phyloP scores from a whole-genome alignment of 2,113 vertebrate genomes.

The Carassius gibelio region DNA sequence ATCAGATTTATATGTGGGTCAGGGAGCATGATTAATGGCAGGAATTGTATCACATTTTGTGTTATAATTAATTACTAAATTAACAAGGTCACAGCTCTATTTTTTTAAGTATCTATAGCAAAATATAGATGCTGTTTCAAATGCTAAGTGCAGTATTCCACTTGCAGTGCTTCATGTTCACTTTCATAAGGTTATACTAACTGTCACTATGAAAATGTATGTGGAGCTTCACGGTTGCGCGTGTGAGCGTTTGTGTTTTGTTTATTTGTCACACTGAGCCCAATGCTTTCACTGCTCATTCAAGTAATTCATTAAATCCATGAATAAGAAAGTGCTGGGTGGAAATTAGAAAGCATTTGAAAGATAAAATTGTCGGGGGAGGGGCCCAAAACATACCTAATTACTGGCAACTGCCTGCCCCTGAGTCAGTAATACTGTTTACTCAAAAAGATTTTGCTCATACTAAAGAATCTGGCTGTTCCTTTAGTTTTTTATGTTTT shows the following conservation, averaged over 20 bases:
- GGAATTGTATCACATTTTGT: no score
- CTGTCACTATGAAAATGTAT: constrained; percentile 29
- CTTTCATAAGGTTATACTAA: constrained; percentile 15
- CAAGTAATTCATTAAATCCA: constrained; percentile 57
- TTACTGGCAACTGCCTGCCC: constrained; percentile 43
- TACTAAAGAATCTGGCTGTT: constrained; percentile 21
- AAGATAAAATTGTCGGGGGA: constrained; percentile 53
- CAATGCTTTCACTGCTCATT: constrained; percentile 47
- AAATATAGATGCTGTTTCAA: background rate
- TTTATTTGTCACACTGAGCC: constrained; percentile 45
- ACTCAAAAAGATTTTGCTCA: constrained; percentile 37
- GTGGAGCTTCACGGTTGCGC: constrained; percentile 4
- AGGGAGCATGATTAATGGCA: background rate
- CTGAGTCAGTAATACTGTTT: constrained; percentile 24
- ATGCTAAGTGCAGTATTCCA: background rate
- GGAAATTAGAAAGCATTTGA: constrained; percentile 60
- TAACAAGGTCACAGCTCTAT: background rate
- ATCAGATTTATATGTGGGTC: background rate
- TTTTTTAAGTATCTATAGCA: background rate
- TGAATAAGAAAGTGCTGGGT: constrained; percentile 59
- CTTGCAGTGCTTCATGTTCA: background rate
- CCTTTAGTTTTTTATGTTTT: background rate
- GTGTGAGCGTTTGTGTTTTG: constrained; percentile 37
- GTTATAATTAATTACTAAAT: no score
- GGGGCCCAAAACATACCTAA: constrained; percentile 55